phyloP scores from a whole-genome alignment of 2,888 invertebrate genomes.

The Diplolepis rosae region DNA sequence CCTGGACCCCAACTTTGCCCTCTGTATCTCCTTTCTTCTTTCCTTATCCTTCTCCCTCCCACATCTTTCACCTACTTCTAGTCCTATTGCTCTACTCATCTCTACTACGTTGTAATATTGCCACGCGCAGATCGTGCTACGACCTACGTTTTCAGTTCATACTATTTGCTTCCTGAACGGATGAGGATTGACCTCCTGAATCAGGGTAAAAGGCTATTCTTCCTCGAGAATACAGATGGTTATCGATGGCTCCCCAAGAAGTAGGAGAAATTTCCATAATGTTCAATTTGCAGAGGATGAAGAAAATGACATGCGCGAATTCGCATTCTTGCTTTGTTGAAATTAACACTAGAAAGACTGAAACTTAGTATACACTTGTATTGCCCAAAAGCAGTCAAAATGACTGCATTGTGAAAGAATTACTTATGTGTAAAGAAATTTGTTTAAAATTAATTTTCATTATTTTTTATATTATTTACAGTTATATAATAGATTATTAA shows the following conservation, averaged over 20 bases:
- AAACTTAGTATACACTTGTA: too few species aligned
- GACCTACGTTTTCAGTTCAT: neutral
- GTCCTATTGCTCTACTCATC: neutral
- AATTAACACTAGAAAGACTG: too few species aligned
- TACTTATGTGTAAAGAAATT: too few species aligned
- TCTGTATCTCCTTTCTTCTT: slow-evolving; percentile 45
- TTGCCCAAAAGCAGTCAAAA: too few species aligned
- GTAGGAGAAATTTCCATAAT: slow-evolving; percentile 2
- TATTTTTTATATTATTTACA: too few species aligned
- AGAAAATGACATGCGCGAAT: too few species aligned
- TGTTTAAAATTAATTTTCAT: too few species aligned
- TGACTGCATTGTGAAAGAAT: too few species aligned
- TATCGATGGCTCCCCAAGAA: slow-evolving; percentile 10
- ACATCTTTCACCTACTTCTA: slow-evolving; percentile 25
- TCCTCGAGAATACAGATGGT: neutral
- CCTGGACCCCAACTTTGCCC: slow-evolving; percentile 53
- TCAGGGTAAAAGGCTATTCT: slow-evolving; percentile 13
- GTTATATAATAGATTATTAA: too few species aligned
- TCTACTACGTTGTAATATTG: neutral
- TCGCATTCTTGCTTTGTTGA: too few species aligned
- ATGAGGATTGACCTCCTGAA: slow-evolving; percentile 24
- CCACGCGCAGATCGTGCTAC: slow-evolving; percentile 28
- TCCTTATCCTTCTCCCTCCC: slow-evolving; percentile 33
- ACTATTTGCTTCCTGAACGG: neutral
- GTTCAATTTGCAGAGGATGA: slow-evolving; percentile 31